Conservation (phyloP, 2,797 vertebrate species). For the Hapalemur alaotrensis region DNA sequence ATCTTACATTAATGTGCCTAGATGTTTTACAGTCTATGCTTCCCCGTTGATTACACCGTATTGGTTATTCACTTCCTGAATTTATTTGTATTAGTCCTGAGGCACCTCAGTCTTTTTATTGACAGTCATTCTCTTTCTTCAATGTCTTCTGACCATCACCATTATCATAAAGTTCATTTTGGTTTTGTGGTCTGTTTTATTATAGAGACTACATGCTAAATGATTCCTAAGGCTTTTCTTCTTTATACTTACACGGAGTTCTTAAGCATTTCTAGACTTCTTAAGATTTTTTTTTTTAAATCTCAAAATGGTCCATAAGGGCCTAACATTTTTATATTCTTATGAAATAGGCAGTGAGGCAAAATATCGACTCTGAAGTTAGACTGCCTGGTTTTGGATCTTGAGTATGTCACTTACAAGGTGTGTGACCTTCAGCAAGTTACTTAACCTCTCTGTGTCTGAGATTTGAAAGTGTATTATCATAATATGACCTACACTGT, state of each 20-base stretch:
- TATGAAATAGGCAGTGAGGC: neutral
- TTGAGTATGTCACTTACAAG: neutral
- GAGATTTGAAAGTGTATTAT: neutral
- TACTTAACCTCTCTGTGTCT: neutral
- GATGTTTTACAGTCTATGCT: neutral
- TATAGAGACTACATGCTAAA: neutral
- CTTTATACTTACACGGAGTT: neutral
- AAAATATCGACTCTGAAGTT: neutral
- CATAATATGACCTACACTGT: neutral
- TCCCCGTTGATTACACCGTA: neutral
- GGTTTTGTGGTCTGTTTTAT: neutral
- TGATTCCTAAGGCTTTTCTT: neutral
- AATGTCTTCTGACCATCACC: neutral
- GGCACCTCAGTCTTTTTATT: neutral
- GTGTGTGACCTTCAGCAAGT: neutral
- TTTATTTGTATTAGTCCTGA: slow-evolving; percentile 17
- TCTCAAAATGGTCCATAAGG: neutral
- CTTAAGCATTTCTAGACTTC: neutral
- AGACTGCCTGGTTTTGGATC: neutral
- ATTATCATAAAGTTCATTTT: slow-evolving; percentile 30
- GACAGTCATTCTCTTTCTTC: neutral
- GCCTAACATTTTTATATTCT: neutral
- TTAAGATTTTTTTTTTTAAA: neutral
- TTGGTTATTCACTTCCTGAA: neutral
- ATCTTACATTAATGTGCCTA: neutral